Evolutionary conservation across 1,140 invertebrate genomes (phyloP).

Genomic region (Dreissena polymorpha): DNA sequence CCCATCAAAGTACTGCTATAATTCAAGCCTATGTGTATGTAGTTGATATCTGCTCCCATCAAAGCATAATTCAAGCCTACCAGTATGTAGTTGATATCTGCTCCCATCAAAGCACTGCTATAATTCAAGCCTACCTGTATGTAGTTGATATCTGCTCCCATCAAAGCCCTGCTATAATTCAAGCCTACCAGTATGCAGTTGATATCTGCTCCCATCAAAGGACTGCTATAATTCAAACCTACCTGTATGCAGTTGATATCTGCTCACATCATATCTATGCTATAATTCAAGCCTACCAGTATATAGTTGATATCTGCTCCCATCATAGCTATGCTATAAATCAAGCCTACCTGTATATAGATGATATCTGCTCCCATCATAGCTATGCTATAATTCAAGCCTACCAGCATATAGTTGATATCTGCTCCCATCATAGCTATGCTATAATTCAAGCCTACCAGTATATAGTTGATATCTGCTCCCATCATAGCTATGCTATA

Average conservation of each 20-base stretch:
- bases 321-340: no score
- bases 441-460: neutral
- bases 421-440: neutral
- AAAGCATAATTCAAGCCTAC: neutral
- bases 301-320: conserved; percentile 14
- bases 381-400: no score
- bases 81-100: conserved; percentile 16
- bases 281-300: neutral
- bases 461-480: conserved; percentile 14
- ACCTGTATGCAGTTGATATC: conserved; percentile 23
- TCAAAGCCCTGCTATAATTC: no score
- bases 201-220: neutral
- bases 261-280: no score
- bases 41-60: conserved; percentile 4
- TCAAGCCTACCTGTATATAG: conserved; percentile 2
- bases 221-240: no score
- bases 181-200: conserved; percentile 4
- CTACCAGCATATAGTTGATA: conserved; percentile 13
- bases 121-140: neutral
- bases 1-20: no score
- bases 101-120: no score
- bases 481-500: no score
- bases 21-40: neutral
- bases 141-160: conserved; percentile 9
- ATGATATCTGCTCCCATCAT: neutral